Evolutionary conservation across 2,888 invertebrate genomes (phyloP).

Genomic region (Yponomeuta evonymella): DNA sequence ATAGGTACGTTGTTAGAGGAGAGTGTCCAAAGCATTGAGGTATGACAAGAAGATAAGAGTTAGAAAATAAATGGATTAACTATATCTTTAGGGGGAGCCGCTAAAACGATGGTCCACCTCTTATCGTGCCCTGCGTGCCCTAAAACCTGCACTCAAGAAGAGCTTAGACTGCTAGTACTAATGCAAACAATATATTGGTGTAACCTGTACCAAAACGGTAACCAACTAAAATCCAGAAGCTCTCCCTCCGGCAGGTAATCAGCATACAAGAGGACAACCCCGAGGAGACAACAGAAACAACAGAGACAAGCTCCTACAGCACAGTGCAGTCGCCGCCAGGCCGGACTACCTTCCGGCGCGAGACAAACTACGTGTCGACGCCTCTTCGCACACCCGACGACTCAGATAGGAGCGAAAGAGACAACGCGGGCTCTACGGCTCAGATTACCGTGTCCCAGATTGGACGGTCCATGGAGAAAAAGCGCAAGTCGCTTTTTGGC

Average conservation of each 20-base stretch:
- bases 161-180: too few relatives aligned
- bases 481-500: conserved; percentile 49
- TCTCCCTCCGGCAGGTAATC: background rate
- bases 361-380: conserved; percentile 35
- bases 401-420: conserved; percentile 27
- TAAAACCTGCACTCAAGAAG: too few relatives aligned
- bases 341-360: conserved; percentile 31
- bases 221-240: background rate
- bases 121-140: too few relatives aligned
- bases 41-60: too few relatives aligned
- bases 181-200: background rate
- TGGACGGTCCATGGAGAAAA: conserved; percentile 36
- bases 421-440: conserved; percentile 28
- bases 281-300: background rate
- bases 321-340: conserved; percentile 31
- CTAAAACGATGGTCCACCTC: too few relatives aligned
- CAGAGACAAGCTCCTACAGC: conserved; percentile 25
- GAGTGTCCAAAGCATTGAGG: too few relatives aligned
- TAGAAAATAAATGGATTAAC: too few relatives aligned
- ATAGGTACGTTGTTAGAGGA: too few relatives aligned
- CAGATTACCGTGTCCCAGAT: conserved; percentile 35
- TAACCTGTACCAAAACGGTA: too few relatives aligned
- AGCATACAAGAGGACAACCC: background rate
- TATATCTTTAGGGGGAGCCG: too few relatives aligned
- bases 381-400: conserved; percentile 23